These are phyloP conservation scores for Lacerta bilineata DNA, from an alignment of 2,797 vertebrate species.

Conservation along the genomic window DNA sequence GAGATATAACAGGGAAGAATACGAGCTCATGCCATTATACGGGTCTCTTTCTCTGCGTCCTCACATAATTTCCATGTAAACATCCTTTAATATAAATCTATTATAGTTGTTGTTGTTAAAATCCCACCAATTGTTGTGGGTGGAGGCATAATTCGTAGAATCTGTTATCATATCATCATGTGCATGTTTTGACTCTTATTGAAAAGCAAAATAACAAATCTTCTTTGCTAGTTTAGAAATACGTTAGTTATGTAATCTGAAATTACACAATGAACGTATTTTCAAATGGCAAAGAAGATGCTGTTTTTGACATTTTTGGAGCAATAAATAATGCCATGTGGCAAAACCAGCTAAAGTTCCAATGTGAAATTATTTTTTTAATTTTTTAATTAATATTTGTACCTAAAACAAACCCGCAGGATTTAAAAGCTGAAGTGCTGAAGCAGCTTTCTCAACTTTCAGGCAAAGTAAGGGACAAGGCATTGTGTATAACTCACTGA, in stretches of 20 bases:
- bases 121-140: conserved; percentile 1
- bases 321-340: background rate
- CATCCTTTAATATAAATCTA: background rate
- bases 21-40: conserved; percentile 47
- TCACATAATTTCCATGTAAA: conserved; percentile 31
- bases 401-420: conserved; percentile 58
- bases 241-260: conserved; percentile 2
- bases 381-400: conserved; percentile 56
- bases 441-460: conserved; percentile 65
- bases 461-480: conserved; percentile 45
- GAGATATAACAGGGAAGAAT: conserved; percentile 17
- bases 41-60: conserved; percentile 29
- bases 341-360: conserved; percentile 65
- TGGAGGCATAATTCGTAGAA: conserved; percentile 12
- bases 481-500: conserved; percentile 75
- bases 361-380: conserved; percentile 73
- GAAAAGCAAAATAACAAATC: conserved; percentile 52
- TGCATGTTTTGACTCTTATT: conserved; percentile 66
- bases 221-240: conserved; percentile 14
- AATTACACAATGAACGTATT: conserved; percentile 47
- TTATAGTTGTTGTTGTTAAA: background rate
- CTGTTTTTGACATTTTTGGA: conserved; percentile 70
- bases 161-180: conserved; percentile 48
- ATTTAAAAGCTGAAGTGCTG: conserved; percentile 73
- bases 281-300: conserved; percentile 64